phyloP scores from a whole-genome alignment of 1,140 invertebrate genomes.

The Halictus rubicundus region DNA sequence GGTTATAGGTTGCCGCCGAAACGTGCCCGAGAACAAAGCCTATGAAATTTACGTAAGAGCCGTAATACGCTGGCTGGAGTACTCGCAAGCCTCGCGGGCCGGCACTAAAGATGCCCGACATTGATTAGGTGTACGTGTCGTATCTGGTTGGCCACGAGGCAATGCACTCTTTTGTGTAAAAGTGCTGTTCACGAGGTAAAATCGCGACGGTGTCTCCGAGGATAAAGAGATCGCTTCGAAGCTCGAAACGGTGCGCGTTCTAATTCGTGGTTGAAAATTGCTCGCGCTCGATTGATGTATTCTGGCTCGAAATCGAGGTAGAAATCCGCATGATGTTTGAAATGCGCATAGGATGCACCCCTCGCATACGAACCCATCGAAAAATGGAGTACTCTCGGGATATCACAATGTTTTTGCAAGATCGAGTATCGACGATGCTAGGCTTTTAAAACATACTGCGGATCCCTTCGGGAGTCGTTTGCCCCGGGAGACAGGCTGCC shows the following conservation, averaged over 20 bases:
- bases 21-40: conserved; percentile 73
- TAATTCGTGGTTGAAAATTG: background rate
- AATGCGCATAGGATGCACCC: background rate
- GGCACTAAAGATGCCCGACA: conserved; percentile 73
- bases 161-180: conserved; percentile 59
- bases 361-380: conserved; percentile 12
- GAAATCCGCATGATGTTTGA: background rate
- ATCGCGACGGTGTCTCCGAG: background rate
- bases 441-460: conserved; percentile 43
- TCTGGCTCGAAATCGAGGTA: background rate
- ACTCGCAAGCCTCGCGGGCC: conserved; percentile 50
- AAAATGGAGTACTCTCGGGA: conserved; percentile 45
- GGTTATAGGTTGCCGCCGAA: conserved; percentile 9
- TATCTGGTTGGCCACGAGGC: conserved; percentile 68
- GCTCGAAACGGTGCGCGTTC: background rate
- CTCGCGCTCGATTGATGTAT: too few relatives aligned
- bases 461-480: conserved; percentile 39
- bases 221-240: background rate
- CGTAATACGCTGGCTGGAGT: conserved; percentile 65
- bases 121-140: conserved; percentile 75
- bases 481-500: conserved; percentile 54
- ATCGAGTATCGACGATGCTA: conserved; percentile 44
- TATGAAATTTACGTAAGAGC: conserved; percentile 57
- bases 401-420: conserved; percentile 67
- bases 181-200: conserved; percentile 42